Conservation (phyloP, 2,113 vertebrate species). For the Brevimyrus niger region DNA sequence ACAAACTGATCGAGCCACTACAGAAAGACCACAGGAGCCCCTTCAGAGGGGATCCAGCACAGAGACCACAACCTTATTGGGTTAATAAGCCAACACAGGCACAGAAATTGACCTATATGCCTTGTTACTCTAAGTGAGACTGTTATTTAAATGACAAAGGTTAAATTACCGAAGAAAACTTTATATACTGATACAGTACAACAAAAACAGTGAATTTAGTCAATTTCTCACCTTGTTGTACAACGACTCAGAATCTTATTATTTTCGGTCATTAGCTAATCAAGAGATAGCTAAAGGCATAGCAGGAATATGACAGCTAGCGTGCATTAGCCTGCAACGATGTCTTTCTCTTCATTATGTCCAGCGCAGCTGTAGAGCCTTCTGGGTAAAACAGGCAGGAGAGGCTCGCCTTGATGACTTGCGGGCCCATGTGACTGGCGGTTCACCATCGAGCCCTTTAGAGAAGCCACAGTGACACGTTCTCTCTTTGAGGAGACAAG, state of each 20-base stretch:
- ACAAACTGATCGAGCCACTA: neutral
- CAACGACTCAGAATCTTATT: neutral
- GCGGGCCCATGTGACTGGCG: neutral
- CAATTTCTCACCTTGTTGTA: neutral
- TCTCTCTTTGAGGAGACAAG: conserved; percentile 5
- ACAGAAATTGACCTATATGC: neutral
- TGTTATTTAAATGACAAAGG: neutral
- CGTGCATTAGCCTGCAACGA: neutral
- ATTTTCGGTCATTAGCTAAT: neutral
- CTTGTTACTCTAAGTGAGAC: neutral
- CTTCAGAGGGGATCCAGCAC: neutral
- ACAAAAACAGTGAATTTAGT: neutral
- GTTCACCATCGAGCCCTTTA: neutral
- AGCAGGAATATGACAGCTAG: neutral
- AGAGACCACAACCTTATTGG: neutral
- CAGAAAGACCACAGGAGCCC: neutral
- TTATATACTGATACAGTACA: neutral
- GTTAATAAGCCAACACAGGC: neutral
- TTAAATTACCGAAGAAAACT: neutral
- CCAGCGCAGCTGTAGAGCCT: neutral
- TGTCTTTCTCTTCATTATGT: neutral
- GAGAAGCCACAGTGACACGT: conserved; percentile 1
- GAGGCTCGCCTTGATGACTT: neutral
- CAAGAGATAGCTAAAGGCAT: neutral
- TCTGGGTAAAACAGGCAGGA: neutral